Evolutionary conservation across 2,797 vertebrate genomes (phyloP).

Genomic region (Parauchenoglanis punctatus): DNA sequence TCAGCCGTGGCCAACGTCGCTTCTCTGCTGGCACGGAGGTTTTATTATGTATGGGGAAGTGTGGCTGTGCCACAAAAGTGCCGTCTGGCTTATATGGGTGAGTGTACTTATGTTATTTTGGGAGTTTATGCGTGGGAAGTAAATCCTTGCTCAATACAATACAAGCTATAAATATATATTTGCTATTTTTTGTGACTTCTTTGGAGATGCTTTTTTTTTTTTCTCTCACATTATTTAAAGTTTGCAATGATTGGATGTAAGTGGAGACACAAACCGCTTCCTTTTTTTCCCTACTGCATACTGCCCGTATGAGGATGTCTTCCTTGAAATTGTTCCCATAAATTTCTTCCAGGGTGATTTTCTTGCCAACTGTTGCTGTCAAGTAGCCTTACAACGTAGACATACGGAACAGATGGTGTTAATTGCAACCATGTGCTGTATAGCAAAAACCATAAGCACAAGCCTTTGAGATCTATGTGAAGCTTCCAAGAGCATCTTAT

Average conservation of each 20-base stretch:
- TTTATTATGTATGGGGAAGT: constrained; percentile 77
- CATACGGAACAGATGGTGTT: constrained; percentile 49
- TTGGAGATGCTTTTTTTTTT: background rate
- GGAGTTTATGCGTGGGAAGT: background rate
- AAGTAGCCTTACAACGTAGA: constrained; percentile 13
- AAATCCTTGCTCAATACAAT: background rate
- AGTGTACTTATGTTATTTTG: constrained; percentile 57
- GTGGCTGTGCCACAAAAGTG: constrained; percentile 75
- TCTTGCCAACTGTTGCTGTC: constrained; percentile 35
- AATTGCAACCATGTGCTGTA: constrained; percentile 15
- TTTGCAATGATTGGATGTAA: too few relatives aligned
- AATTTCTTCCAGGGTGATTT: background rate
- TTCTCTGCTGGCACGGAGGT: constrained; percentile 73
- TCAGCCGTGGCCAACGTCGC: constrained; percentile 60
- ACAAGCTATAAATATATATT: background rate
- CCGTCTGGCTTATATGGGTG: constrained; percentile 75
- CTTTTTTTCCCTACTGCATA: background rate
- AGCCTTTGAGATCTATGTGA: constrained; percentile 23
- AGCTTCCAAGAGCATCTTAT: constrained; percentile 7
- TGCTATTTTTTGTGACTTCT: background rate
- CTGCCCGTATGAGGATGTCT: background rate
- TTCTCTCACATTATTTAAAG: too few relatives aligned
- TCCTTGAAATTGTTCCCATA: constrained; percentile 1
- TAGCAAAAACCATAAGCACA: constrained; percentile 31
- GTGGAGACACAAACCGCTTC: background rate